phyloP scores from a whole-genome alignment of 1,140 invertebrate species.

The Stratiolaelaps scimitus region DNA sequence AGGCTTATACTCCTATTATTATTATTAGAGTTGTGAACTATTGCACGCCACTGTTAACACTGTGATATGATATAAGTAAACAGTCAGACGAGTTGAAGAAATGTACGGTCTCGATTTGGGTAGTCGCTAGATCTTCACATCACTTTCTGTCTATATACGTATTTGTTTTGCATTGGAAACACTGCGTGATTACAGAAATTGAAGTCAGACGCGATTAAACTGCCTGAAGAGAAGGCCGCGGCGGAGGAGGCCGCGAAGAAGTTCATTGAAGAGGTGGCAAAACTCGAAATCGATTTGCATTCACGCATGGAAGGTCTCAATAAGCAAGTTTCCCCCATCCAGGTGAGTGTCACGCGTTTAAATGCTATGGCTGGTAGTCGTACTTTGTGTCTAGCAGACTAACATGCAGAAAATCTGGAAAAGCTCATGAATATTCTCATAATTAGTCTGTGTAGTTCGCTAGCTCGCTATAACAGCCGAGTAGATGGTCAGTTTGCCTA shows the following conservation, averaged over 20 bases:
- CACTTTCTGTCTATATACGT: no score
- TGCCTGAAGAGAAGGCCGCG: conserved; percentile 38
- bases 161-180: conserved; percentile 8
- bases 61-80: no score
- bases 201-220: conserved; percentile 30
- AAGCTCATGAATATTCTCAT: neutral
- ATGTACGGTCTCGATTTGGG: no score
- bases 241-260: conserved; percentile 46
- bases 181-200: neutral
- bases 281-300: conserved; percentile 38
- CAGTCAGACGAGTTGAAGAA: no score
- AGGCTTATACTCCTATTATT: no score
- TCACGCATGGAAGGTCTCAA: conserved; percentile 16
- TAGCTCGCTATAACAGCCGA: no score
- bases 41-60: no score
- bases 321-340: conserved; percentile 8
- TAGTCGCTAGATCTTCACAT: no score
- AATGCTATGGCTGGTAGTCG: no score
- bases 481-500: no score
- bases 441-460: no score
- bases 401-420: neutral
- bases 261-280: conserved; percentile 46
- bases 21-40: no score
- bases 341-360: neutral
- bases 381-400: neutral